Base-by-base conservation (phyloP, 2,797 vertebrate species). In the Lagocephalus sceleratus region DNA sequence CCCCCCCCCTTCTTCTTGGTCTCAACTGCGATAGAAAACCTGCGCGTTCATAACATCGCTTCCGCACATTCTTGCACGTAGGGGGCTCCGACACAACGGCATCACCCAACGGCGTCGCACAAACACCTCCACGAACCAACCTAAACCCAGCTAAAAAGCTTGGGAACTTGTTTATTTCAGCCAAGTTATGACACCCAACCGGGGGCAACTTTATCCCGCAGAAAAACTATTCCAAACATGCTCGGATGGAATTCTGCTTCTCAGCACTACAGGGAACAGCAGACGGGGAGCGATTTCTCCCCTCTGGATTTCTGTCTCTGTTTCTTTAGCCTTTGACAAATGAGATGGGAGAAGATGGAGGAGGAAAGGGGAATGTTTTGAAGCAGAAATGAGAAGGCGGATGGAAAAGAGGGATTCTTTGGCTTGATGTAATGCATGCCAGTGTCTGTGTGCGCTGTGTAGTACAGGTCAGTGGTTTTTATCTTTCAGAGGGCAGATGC, bases 291-390 rank as follows among this genome's bases (percentile, higher is more conserved):
- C 62, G 38, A 47, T 47, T 68, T 78, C 76, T 77, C 71, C 77
- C 75, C 75, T 68, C 68, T 35, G 61, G 74, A 82, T 78, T 77
- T 78, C 83, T 78, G 73, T 77, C 79, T 81, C 69, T 84, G 87
- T 86, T 89, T 84, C 85, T 79, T 81, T 85, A 79, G 80, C 81
- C 82, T 88, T 89, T 90, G 87, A 90, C 83, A 87, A 82, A 89
- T 81, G 81, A 77, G 74, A 83, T 57, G 74, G 72, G 68, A 77
- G 76, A 77, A 75, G 78, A 84, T 56, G 79, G 80, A 83, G 86
- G 84, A 87, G 83, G 75, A 63, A 52, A 64, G 73, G 73, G 71
- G 76, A 71, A 82, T 79, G 79, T 84, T 85, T 81, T 76, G 68
- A 82, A 76, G 76, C 63, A 63, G 56, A 73, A 74, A 68, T 15